A percentile compares a stretch with the other conserved stretches of the same genome.
Evolutionary conservation across 1,140 invertebrate species (phyloP).

Genomic region (Solen grandis): DNA sequence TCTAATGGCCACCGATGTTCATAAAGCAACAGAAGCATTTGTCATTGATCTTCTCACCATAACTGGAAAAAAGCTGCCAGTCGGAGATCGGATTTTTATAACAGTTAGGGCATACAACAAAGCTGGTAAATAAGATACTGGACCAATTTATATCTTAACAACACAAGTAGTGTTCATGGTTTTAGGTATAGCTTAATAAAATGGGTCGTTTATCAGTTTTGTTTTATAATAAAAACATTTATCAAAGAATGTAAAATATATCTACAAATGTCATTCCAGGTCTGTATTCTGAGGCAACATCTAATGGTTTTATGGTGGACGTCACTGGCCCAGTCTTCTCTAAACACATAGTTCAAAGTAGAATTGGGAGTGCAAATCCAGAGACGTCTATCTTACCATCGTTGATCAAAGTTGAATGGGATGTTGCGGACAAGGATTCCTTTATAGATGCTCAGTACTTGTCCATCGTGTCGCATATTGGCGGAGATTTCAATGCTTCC

Average conservation of each 20-base stretch:
- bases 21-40: slow-evolving; percentile 37
- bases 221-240: too few relatives aligned
- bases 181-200: neutral
- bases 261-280: too few relatives aligned
- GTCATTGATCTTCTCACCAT: slow-evolving; percentile 8
- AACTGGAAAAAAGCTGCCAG: slow-evolving; percentile 14
- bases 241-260: too few relatives aligned
- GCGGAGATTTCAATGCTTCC: slow-evolving; percentile 36
- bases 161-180: neutral
- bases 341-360: neutral
- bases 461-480: slow-evolving; percentile 35
- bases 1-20: slow-evolving; percentile 3
- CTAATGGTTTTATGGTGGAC: slow-evolving; percentile 47
- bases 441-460: slow-evolving; percentile 34
- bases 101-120: slow-evolving; percentile 59
- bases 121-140: slow-evolving; percentile 52
- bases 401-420: slow-evolving; percentile 28
- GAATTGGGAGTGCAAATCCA: neutral
- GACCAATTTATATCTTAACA: too few relatives aligned
- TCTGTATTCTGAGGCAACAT: slow-evolving; percentile 13
- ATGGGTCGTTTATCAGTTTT: too few relatives aligned
- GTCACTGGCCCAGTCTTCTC: neutral
- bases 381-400: slow-evolving; percentile 15
- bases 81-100: slow-evolving; percentile 50
- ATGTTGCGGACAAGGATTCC: slow-evolving; percentile 13